A percentile compares a stretch with the other conserved stretches of the same genome.
phyloP scores from a whole-genome alignment of 2,113 vertebrate species.

The Lepus europaeus region DNA sequence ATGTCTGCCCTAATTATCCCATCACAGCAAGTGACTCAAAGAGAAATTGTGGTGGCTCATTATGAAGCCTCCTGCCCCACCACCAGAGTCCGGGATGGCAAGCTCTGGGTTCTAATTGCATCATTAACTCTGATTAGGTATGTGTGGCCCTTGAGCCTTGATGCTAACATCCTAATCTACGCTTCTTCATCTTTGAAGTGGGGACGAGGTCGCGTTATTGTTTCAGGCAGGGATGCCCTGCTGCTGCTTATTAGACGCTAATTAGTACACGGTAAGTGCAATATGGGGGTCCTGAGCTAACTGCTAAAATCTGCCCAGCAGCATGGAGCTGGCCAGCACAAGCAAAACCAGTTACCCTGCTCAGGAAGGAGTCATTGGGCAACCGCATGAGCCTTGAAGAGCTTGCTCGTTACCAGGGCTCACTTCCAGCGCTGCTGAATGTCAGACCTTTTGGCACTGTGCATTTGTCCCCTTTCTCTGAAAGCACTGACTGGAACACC shows the following conservation, averaged over 20 bases:
- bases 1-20: slow-evolving; percentile 37
- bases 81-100: not conserved
- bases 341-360: slow-evolving; percentile 58
- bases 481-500: not conserved
- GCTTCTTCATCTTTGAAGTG: slow-evolving; percentile 75
- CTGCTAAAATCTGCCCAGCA: not conserved
- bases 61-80: not conserved
- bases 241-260: slow-evolving; percentile 75
- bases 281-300: slow-evolving; percentile 55
- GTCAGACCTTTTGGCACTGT: not conserved
- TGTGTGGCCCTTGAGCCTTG: not conserved
- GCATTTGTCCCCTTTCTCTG: not conserved
- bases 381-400: not conserved
- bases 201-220: slow-evolving; percentile 65
- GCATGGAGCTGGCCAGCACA: not conserved
- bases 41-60: not conserved
- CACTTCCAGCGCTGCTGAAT: not conserved
- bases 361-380: not conserved
- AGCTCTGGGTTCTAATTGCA: slow-evolving; percentile 60
- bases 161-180: slow-evolving; percentile 38
- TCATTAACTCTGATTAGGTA: not conserved
- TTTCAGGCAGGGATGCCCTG: not conserved
- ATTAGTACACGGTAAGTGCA: slow-evolving; percentile 77
- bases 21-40: not conserved
- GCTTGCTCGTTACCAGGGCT: not conserved